Conservation (phyloP, 2,797 vertebrate genomes). For the Valencia hispanica region DNA sequence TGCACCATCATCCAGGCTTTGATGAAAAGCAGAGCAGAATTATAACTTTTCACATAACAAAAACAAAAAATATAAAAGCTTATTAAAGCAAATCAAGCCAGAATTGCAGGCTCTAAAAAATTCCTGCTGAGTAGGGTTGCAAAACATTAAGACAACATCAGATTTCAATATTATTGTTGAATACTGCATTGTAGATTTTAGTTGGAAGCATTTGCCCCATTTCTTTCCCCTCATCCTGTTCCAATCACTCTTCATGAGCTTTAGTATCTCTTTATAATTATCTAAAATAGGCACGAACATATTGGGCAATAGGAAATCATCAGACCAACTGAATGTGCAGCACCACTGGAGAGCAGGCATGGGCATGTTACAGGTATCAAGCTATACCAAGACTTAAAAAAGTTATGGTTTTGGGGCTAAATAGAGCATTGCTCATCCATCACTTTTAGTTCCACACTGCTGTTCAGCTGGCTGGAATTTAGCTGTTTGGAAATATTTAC, state of each 20-base stretch:
- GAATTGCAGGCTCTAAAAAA: not conserved
- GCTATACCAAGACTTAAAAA: not conserved
- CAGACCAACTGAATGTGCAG: not conserved
- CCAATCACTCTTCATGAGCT: not conserved
- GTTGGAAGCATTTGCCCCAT: not conserved
- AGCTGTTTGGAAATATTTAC: not conserved
- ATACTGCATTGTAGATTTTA: not conserved
- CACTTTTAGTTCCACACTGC: not conserved
- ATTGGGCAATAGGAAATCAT: not conserved
- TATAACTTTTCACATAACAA: not conserved
- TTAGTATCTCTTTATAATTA: not conserved
- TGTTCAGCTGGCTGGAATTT: not conserved
- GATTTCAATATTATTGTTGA: not conserved
- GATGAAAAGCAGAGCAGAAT: constrained; percentile 1
- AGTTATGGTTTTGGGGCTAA: not conserved
- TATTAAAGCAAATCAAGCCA: not conserved
- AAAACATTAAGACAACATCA: not conserved
- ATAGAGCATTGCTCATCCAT: not conserved
- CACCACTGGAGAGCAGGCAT: too few relatives aligned
- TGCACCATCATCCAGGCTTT: constrained; percentile 2
- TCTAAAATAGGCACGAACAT: not conserved
- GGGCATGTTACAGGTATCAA: not conserved
- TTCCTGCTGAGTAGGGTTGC: not conserved
- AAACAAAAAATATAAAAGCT: not conserved
- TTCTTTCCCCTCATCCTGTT: not conserved